These are phyloP conservation scores for Scaptomyza graminum DNA, from an alignment of 1,140 invertebrate species.

Conservation along the genomic window DNA sequence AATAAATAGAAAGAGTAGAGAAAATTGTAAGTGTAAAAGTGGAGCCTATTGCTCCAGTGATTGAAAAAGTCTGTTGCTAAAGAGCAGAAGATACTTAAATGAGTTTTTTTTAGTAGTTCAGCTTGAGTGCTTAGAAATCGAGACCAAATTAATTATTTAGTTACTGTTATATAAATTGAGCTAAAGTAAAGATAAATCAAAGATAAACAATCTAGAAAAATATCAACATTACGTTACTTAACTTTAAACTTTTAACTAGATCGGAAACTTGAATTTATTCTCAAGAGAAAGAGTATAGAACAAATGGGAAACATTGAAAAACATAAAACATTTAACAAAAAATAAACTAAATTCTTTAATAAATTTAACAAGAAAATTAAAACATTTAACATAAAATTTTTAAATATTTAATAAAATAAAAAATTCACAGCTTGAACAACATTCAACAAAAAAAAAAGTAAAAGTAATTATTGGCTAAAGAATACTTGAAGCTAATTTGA, in stretches of 20 bases:
- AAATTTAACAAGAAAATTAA: conserved; percentile 6
- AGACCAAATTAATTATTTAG: conserved; percentile 13
- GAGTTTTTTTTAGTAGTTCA: conserved; percentile 16
- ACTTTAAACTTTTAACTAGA: conserved; percentile 27
- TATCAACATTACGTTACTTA: conserved; percentile 38
- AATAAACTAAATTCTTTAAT: conserved; percentile 7
- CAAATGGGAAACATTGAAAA: conserved; percentile 9
- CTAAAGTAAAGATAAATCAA: not conserved
- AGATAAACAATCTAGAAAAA: conserved; percentile 19
- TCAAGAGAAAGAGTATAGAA: conserved; percentile 7
- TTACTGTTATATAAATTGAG: not conserved
- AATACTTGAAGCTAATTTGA: conserved; percentile 65
- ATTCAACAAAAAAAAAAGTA: conserved; percentile 49
- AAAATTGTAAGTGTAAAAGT: conserved; percentile 11
- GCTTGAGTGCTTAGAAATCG: conserved; percentile 24
- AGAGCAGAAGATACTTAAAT: conserved; percentile 19
- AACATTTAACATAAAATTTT: conserved; percentile 25
- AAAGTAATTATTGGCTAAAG: conserved; percentile 44
- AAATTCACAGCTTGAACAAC: conserved; percentile 46
- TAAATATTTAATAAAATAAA: conserved; percentile 13
- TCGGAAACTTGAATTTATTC: conserved; percentile 12
- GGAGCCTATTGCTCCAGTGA: conserved; percentile 33
- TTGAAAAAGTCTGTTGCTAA: conserved; percentile 11
- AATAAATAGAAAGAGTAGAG: not conserved
- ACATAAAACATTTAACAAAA: conserved; percentile 28